Percentiles rank a stretch among this genome's conserved stretches.
These are phyloP conservation scores for Dasyprocta punctata DNA, from an alignment of 2,113 vertebrate species.

Conservation along the genomic window DNA sequence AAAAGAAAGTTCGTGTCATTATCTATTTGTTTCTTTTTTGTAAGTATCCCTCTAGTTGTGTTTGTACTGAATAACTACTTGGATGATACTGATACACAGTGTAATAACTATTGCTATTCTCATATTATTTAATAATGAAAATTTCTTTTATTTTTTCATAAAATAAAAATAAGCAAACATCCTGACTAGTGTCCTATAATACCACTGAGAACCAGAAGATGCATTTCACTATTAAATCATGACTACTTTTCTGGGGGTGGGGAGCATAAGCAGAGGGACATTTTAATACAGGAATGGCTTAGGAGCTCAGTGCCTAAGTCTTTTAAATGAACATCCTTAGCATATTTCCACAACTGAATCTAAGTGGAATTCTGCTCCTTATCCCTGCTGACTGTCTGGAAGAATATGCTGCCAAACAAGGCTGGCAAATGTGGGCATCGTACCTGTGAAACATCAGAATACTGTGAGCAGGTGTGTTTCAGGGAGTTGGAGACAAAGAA, in stretches of 20 bases:
- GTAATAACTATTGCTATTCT: background rate
- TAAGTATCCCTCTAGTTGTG: background rate
- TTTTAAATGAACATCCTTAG: background rate
- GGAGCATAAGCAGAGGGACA: background rate
- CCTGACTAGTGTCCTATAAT: background rate
- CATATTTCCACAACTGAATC: background rate
- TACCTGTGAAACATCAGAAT: background rate
- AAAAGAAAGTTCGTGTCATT: background rate
- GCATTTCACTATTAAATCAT: background rate
- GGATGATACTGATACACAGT: background rate
- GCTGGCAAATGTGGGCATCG: background rate
- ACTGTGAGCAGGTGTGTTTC: background rate
- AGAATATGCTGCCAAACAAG: background rate
- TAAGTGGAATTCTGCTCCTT: background rate
- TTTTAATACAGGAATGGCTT: background rate
- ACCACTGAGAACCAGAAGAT: background rate
- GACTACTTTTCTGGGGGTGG: background rate
- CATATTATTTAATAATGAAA: background rate
- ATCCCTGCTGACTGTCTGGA: background rate
- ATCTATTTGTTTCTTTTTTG: background rate
- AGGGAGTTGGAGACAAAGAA: background rate
- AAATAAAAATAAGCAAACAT: background rate
- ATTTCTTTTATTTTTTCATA: background rate
- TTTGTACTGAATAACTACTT: background rate
- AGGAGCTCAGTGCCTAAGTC: background rate